Evolutionary conservation across 2,113 vertebrate species (phyloP).

Genomic region (Suncus etruscus): DNA sequence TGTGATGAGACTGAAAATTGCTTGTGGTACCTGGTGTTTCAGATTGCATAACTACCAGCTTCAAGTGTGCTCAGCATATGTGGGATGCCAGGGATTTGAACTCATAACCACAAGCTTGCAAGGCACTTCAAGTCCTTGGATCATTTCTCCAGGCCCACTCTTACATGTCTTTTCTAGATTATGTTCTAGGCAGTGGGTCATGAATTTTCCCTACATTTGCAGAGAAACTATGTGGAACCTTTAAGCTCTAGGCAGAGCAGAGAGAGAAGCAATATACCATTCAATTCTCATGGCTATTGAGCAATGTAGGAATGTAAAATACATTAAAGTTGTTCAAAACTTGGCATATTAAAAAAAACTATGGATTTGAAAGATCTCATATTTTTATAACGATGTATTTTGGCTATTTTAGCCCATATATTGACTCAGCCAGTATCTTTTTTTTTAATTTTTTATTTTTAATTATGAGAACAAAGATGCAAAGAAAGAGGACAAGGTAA

Average conservation of each 20-base stretch:
- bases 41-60: too few relatives aligned
- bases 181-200: conserved; percentile 93
- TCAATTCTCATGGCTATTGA: neutral
- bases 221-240: conserved; percentile 96
- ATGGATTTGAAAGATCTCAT: neutral
- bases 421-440: neutral
- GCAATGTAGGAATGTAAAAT: conserved; percentile 17
- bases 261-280: conserved; percentile 71
- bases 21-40: too few relatives aligned
- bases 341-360: conserved; percentile 23
- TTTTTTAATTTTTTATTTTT: too few relatives aligned
- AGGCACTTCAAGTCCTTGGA: too few relatives aligned
- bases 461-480: too few relatives aligned
- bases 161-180: conserved; percentile 28
- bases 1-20: too few relatives aligned
- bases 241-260: conserved; percentile 86
- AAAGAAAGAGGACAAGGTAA: too few relatives aligned
- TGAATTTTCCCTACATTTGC: conserved; percentile 94
- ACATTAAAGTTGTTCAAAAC: conserved; percentile 15
- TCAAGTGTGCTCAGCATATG: too few relatives aligned
- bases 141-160: neutral
- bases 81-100: too few relatives aligned
- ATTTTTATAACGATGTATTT: conserved; percentile 15
- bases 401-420: neutral
- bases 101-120: too few relatives aligned